These are phyloP conservation scores for Gymnocephalus cernua DNA, from an alignment of 2,113 vertebrate species.

Conservation along the genomic window DNA sequence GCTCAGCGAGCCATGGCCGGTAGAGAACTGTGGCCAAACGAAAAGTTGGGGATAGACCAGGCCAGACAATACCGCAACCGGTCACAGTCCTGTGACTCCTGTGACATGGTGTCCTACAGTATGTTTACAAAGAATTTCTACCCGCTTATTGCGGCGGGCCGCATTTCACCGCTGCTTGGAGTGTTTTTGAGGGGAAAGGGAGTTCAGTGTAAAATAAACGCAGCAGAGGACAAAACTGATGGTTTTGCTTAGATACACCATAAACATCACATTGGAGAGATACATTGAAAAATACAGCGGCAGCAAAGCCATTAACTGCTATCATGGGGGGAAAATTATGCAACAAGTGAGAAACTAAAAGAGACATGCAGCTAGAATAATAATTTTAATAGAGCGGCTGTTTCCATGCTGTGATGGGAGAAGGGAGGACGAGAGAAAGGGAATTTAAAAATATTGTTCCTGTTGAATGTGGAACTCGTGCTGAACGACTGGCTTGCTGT, in stretches of 20 bases:
- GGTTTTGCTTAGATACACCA: conserved; percentile 32
- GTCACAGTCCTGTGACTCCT: no score
- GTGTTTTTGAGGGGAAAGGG: neutral
- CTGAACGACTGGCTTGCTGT: neutral
- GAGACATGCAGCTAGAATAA: conserved; percentile 18
- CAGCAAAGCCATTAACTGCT: conserved; percentile 50
- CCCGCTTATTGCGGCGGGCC: no score
- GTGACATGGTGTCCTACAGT: no score
- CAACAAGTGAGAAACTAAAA: conserved; percentile 54
- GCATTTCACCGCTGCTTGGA: no score
- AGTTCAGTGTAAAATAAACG: conserved; percentile 34
- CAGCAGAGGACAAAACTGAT: conserved; percentile 26
- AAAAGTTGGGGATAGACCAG: no score
- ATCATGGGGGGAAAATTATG: conserved; percentile 46
- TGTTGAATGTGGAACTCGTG: conserved; percentile 34
- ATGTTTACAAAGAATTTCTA: no score
- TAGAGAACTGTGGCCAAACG: no score
- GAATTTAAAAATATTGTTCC: conserved; percentile 56
- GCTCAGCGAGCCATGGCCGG: no score
- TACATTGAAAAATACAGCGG: conserved; percentile 59
- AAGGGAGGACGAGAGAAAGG: conserved; percentile 27
- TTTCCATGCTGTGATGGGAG: conserved; percentile 44
- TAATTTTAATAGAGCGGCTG: conserved; percentile 43
- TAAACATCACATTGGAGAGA: conserved; percentile 50
- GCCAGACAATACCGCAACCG: no score